These are phyloP conservation scores for Sinopyrophorus schimmeli DNA, from an alignment of 2,888 invertebrate genomes.

Conservation along the genomic window DNA sequence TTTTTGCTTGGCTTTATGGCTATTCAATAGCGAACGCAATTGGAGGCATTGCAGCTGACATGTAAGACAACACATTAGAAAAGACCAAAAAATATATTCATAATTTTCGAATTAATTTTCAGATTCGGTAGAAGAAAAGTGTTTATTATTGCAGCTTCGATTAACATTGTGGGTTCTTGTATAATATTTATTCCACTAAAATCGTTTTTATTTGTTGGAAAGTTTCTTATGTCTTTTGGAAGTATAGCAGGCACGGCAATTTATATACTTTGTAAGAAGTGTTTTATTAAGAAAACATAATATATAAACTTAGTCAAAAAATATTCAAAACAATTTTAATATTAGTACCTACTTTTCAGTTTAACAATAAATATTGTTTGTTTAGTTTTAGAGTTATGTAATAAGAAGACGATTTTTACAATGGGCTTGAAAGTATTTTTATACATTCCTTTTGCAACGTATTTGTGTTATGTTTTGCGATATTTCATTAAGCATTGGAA, in stretches of 20 bases:
- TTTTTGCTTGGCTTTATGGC: too few species aligned
- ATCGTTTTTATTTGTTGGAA: background rate
- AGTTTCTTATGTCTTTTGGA: background rate
- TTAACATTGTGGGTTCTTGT: background rate
- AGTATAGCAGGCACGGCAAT: background rate
- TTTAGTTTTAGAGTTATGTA: slow-evolving; percentile 10
- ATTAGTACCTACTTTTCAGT: too few species aligned
- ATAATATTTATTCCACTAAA: background rate
- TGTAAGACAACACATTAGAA: too few species aligned
- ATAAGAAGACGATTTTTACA: background rate
- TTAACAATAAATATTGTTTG: background rate
- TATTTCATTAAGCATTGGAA: background rate
- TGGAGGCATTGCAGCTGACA: too few species aligned
- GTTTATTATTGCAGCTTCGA: too few species aligned
- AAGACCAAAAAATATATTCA: too few species aligned
- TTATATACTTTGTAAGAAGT: background rate
- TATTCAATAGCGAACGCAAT: too few species aligned
- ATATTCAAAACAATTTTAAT: too few species aligned
- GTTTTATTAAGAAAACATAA: background rate
- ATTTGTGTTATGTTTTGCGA: background rate
- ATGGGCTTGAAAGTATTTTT: background rate
- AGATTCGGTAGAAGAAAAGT: too few species aligned
- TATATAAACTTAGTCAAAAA: background rate
- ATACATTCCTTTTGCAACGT: background rate
- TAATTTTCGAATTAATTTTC: too few species aligned